phyloP scores from a whole-genome alignment of 2,888 invertebrate species.

The Tolmerus cingulatus region DNA sequence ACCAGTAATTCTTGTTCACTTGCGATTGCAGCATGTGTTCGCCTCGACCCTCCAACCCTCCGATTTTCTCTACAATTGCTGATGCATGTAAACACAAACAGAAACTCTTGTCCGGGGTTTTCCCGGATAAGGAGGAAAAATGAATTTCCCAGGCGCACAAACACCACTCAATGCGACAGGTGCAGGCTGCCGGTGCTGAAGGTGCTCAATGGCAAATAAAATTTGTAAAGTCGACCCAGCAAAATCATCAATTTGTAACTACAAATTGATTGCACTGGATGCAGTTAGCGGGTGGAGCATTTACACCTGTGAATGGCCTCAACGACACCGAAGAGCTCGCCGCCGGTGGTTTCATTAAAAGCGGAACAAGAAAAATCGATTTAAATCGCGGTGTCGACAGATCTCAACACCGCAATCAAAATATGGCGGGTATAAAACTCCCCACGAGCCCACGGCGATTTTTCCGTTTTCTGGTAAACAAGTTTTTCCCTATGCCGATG shows the following conservation, averaged over 20 bases:
- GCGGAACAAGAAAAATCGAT: conserved; percentile 10
- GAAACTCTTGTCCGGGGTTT: not conserved
- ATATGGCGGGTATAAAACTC: not conserved
- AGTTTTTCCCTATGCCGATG: not conserved
- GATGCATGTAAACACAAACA: conserved; percentile 23
- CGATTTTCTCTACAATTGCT: not conserved
- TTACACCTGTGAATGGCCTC: not conserved
- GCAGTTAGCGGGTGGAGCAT: not conserved
- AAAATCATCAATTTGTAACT: conserved; percentile 41
- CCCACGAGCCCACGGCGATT: not conserved
- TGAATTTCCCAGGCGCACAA: not conserved
- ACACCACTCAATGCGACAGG: not conserved
- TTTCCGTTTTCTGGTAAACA: not conserved
- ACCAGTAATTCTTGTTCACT: conserved; percentile 5
- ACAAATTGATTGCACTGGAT: conserved; percentile 28
- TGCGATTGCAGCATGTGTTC: conserved; percentile 13
- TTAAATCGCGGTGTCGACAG: not conserved
- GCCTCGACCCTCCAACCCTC: not conserved
- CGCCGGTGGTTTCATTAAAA: not conserved
- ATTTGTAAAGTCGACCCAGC: conserved; percentile 33
- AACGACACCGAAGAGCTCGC: not conserved
- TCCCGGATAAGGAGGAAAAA: not conserved
- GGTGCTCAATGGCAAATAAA: conserved; percentile 30
- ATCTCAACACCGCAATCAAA: not conserved
- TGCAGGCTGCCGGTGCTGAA: not conserved